Evolutionary conservation across 1,140 invertebrate genomes (phyloP).

Genomic region (Pachyrhynchus sulphureomaculatus): DNA sequence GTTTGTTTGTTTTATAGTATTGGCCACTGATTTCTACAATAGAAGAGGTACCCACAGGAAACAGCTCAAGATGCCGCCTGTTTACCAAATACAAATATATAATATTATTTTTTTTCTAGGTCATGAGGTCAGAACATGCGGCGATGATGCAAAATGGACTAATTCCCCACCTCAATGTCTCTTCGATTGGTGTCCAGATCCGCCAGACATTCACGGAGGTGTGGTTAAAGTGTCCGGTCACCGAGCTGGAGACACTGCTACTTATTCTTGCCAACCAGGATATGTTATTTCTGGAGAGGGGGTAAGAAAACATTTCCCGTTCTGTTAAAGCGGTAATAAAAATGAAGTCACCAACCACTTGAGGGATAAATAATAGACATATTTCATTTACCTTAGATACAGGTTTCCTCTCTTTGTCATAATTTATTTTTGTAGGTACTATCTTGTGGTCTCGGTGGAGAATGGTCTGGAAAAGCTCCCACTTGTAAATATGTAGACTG

Average conservation of each 20-base stretch:
- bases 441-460: constrained; percentile 77
- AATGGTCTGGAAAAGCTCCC: constrained; percentile 77
- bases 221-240: constrained; percentile 66
- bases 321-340: too few relatives aligned
- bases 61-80: background rate
- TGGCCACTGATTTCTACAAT: too few relatives aligned
- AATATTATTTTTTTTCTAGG: constrained; percentile 51
- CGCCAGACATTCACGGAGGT: constrained; percentile 73
- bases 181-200: constrained; percentile 83
- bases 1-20: too few relatives aligned
- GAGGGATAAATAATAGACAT: too few relatives aligned
- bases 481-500: constrained; percentile 87
- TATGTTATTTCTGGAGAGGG: constrained; percentile 81
- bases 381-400: too few relatives aligned
- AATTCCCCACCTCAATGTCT: constrained; percentile 77
- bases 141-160: constrained; percentile 77
- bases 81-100: background rate
- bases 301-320: constrained; percentile 56
- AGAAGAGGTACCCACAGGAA: background rate
- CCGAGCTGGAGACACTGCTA: constrained; percentile 73
- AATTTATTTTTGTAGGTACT: constrained; percentile 69
- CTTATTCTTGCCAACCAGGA: constrained; percentile 78
- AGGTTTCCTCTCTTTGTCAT: too few relatives aligned
- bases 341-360: too few relatives aligned
- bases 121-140: constrained; percentile 71